phyloP scores from a whole-genome alignment of 2,888 invertebrate genomes.

The Trachelus troglodyta region DNA sequence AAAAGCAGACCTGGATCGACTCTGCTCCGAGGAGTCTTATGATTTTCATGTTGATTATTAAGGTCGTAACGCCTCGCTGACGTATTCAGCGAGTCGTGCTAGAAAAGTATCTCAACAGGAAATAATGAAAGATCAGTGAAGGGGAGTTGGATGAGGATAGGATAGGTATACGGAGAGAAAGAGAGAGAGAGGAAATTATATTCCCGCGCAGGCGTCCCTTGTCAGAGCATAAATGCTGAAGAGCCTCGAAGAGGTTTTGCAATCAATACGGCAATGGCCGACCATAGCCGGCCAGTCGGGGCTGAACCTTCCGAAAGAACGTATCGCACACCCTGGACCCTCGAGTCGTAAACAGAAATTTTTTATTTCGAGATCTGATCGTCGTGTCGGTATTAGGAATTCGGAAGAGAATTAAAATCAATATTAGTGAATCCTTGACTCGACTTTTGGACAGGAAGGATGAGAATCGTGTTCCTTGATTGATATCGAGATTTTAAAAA shows the following conservation, averaged over 20 bases:
- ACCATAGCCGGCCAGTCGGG: constrained; percentile 58
- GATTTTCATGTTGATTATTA: background rate
- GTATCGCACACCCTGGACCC: constrained; percentile 34
- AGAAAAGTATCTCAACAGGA: background rate
- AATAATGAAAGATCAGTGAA: background rate
- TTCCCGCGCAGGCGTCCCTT: background rate
- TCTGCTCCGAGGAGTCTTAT: background rate
- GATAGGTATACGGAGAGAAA: background rate
- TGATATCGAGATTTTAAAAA: background rate
- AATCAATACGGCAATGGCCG: constrained; percentile 65
- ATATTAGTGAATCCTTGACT: background rate
- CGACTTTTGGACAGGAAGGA: background rate
- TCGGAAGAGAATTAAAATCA: background rate
- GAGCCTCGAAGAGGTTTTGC: constrained; percentile 14
- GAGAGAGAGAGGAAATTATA: background rate
- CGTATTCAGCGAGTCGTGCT: background rate
- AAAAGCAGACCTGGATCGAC: background rate
- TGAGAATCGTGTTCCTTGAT: background rate
- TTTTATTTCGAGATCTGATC: background rate
- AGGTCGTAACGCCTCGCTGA: background rate
- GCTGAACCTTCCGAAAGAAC: constrained; percentile 53
- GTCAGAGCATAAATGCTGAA: background rate
- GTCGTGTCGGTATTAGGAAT: background rate
- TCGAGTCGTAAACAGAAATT: background rate
- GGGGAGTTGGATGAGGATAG: background rate